phyloP scores from a whole-genome alignment of 1,140 invertebrate species.

The Drosophila eugracilis region DNA sequence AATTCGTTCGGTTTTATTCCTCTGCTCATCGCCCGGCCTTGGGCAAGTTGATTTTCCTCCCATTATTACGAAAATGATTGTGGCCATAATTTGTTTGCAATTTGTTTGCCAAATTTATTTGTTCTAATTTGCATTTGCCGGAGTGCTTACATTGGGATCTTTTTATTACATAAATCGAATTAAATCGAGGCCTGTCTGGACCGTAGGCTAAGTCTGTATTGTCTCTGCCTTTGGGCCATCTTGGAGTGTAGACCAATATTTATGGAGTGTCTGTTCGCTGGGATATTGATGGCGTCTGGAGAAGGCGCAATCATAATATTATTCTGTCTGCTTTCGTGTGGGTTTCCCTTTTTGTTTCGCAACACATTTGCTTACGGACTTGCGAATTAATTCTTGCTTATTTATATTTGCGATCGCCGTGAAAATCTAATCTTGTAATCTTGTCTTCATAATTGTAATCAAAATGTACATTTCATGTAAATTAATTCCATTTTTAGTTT shows the following conservation, averaged over 20 bases:
- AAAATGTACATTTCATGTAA: conserved; percentile 40
- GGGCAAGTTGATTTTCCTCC: conserved; percentile 40
- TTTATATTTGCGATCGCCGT: conserved; percentile 18
- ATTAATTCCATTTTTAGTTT: conserved; percentile 9
- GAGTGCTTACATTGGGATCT: conserved; percentile 24
- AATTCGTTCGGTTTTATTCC: conserved; percentile 34
- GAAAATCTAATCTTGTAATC: conserved; percentile 11
- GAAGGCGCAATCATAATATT: conserved; percentile 35
- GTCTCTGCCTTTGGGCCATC: conserved; percentile 13
- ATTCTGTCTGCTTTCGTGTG: conserved; percentile 15
- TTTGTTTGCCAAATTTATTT: conserved; percentile 52
- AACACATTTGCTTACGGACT: conserved; percentile 10
- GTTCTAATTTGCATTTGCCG: conserved; percentile 48
- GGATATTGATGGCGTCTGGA: conserved; percentile 26
- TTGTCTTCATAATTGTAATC: conserved; percentile 40
- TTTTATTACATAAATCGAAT: conserved; percentile 44
- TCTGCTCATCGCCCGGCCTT: conserved; percentile 12
- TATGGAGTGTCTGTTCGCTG: conserved; percentile 27
- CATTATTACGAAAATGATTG: conserved; percentile 52
- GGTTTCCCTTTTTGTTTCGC: not conserved
- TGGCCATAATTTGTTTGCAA: conserved; percentile 48
- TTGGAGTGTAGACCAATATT: conserved; percentile 40
- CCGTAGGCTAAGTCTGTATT: not conserved
- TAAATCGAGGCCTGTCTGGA: conserved; percentile 39
- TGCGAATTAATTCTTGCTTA: conserved; percentile 7